Base-by-base conservation (phyloP, 2,113 vertebrate genomes). In the Forbesichthys papilliferus region DNA sequence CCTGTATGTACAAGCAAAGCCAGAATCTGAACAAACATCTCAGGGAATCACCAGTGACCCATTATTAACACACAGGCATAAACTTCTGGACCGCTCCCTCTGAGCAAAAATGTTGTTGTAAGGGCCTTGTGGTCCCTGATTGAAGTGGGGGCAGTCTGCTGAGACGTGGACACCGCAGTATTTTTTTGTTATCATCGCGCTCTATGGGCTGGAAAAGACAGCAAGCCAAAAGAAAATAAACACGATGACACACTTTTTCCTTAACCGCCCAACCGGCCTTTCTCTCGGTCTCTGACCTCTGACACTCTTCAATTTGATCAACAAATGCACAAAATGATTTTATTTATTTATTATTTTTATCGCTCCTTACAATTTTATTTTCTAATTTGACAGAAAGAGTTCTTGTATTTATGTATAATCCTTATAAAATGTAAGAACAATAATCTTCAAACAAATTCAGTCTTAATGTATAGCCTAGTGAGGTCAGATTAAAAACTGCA, bases 161-260 rank as follows among this genome's bases (percentile, higher is more conserved):
- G 74, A 82, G 71, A 72, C 70, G 57, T 53, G 80, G 80, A 78
- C 54, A 51, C 76, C 63, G 71, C 77, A 68, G 55, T 87, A 74
- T 90, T 90, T 68, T 77, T 71, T 68, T 89, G 83, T 85, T 87
- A 86, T 91, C 80, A 84, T 86, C 80, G 47, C 68, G 51, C 80
- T 79, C 81, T 53, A 67, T 73, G 85, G 80, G 72, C 83, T 89
- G 80, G 71, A 83, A 88, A 81, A 80, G 75, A 89, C 69, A 80
- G 75, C 74, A 83, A 80, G 70, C 71, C 82, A 74, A 83, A 84
- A 83, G 82, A 80, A 88, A 90, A 86, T 69, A 87, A 88, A 91
- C 84, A 89, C 64, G 80, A 88, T 87, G 89, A 87, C 81, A 87
- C 82, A 84, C 61, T 73, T 79, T 89, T 85, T 84, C 87, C 79